phyloP scores from a whole-genome alignment of 2,113 vertebrate genomes.

The Pangasianodon gigas region DNA sequence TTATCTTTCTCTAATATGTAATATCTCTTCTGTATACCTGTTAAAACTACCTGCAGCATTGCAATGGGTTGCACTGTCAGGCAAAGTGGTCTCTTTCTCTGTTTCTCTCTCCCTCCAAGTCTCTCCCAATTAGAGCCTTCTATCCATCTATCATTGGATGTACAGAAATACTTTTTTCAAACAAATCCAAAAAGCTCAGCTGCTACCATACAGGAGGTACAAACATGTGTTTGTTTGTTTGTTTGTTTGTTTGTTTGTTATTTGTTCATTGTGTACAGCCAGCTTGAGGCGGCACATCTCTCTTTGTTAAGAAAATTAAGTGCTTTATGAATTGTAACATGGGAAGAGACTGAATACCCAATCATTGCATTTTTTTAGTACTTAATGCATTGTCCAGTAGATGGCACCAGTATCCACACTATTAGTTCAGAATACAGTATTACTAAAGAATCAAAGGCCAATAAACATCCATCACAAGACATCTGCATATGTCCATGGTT shows the following conservation, averaged over 20 bases:
- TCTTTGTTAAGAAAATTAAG: not conserved
- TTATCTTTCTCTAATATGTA: too few relatives aligned
- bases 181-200: too few relatives aligned
- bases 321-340: not conserved
- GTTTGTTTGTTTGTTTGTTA: not conserved
- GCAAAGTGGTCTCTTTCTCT: not conserved
- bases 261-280: not conserved
- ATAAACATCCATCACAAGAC: not conserved
- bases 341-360: not conserved
- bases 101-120: too few relatives aligned
- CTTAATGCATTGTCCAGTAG: not conserved
- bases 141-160: not conserved
- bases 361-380: not conserved
- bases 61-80: not conserved
- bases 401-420: not conserved
- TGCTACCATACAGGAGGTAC: too few relatives aligned
- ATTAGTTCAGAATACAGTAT: not conserved
- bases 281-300: not conserved
- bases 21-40: too few relatives aligned
- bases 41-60: not conserved
- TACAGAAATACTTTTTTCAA: too few relatives aligned
- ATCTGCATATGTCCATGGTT: not conserved
- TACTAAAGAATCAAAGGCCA: not conserved
- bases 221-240: not conserved
- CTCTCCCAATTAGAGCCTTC: not conserved